Conservation (phyloP, 1,140 invertebrate species). For the Apis dorsata region DNA sequence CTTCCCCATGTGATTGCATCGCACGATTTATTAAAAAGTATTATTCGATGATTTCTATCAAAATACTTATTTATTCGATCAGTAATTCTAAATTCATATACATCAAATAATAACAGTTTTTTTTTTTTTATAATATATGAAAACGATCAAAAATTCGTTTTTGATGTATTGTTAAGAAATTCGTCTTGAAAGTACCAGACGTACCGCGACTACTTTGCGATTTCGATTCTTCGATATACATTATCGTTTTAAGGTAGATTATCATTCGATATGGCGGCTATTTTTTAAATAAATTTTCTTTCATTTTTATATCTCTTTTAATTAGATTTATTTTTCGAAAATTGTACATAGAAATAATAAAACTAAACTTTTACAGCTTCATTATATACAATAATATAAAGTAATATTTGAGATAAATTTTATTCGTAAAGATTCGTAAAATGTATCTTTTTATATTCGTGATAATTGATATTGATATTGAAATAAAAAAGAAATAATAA, state of each 20-base stretch:
- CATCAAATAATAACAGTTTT: neutral
- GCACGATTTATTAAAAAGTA: constrained; percentile 46
- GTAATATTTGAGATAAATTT: neutral
- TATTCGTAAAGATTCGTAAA: neutral
- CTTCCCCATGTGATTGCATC: constrained; percentile 70
- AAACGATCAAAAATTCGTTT: constrained; percentile 41
- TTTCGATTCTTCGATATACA: constrained; percentile 53
- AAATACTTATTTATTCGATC: constrained; percentile 18
- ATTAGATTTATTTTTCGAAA: too few relatives aligned
- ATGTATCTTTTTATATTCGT: neutral
- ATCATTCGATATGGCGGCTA: constrained; percentile 14
- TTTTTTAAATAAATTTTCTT: neutral
- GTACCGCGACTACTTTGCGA: constrained; percentile 44
- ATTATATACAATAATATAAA: neutral
- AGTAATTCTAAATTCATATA: constrained; percentile 10
- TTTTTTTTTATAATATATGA: constrained; percentile 27
- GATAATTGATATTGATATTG: too few relatives aligned
- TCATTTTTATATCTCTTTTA: neutral
- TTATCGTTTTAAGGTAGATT: constrained; percentile 23
- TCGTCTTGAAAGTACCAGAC: constrained; percentile 54
- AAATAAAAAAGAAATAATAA: neutral
- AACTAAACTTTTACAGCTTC: neutral
- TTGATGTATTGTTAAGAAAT: constrained; percentile 50
- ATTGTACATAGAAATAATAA: too few relatives aligned
- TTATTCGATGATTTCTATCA: constrained; percentile 19